Percentiles rank a stretch among this genome's conserved stretches.
phyloP scores from a whole-genome alignment of 2,113 vertebrate species.

The Notarius quadriscutis region DNA sequence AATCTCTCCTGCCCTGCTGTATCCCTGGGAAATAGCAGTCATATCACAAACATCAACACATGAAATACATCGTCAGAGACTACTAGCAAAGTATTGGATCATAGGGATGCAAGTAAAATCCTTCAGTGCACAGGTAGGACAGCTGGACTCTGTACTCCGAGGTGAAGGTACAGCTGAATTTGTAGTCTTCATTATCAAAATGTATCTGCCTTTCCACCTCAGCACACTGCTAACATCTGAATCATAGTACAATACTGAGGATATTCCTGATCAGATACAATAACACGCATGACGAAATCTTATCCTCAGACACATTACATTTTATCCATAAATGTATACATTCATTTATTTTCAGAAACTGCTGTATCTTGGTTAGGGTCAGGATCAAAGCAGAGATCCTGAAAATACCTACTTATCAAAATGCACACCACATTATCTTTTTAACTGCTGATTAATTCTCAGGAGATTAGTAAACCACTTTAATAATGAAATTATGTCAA shows the following conservation, averaged over 20 bases:
- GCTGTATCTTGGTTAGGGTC: not conserved
- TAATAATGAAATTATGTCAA: not conserved
- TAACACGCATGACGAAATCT: not conserved
- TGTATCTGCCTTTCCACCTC: not conserved
- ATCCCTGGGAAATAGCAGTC: slow-evolving; percentile 75
- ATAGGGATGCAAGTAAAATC: not conserved
- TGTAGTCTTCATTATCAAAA: not conserved
- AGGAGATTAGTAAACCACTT: not conserved
- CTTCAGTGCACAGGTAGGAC: slow-evolving; percentile 6
- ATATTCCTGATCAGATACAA: not conserved
- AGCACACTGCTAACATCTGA: not conserved
- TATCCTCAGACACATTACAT: not conserved
- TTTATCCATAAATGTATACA: not conserved
- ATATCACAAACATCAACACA: not conserved
- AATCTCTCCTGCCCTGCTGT: slow-evolving; percentile 94
- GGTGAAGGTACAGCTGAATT: not conserved
- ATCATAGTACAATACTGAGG: not conserved
- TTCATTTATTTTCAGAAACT: not conserved
- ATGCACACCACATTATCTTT: not conserved
- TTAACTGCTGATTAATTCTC: not conserved
- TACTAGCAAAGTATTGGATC: not conserved
- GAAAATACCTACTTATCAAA: not conserved
- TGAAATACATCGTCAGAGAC: slow-evolving; percentile 8
- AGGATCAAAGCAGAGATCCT: not conserved
- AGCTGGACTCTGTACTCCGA: slow-evolving; percentile 32